Conservation (phyloP, 2,797 vertebrate genomes). For the Sarcophilus harrisii region DNA sequence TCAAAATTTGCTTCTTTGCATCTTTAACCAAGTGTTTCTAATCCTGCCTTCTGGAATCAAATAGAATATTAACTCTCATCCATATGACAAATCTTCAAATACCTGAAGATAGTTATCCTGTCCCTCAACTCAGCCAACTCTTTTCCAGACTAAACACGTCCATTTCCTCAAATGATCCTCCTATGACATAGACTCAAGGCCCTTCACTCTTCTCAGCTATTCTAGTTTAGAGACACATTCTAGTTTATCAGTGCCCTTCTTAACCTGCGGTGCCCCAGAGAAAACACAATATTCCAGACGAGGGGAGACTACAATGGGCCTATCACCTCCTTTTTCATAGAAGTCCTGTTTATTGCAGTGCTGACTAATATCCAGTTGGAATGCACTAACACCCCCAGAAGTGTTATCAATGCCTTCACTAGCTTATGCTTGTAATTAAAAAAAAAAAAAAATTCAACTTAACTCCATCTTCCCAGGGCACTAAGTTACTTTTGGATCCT, state of each 20-base stretch:
- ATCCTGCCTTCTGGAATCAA: neutral
- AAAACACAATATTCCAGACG: neutral
- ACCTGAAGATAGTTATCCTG: neutral
- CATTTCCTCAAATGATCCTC: neutral
- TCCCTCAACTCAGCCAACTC: neutral
- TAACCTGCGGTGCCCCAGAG: neutral
- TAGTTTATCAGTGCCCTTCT: neutral
- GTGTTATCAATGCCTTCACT: neutral
- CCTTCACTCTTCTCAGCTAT: neutral
- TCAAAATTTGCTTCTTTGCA: neutral
- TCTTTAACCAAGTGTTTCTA: neutral
- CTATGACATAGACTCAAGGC: too few relatives aligned
- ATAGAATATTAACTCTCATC: neutral
- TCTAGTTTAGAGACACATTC: neutral
- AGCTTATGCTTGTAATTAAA: neutral
- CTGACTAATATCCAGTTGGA: neutral
- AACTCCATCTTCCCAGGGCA: neutral
- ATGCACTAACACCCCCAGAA: neutral
- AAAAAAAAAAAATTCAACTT: neutral
- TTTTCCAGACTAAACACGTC: neutral
- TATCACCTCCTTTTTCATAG: neutral
- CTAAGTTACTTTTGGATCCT: neutral
- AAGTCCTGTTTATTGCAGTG: neutral
- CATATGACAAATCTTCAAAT: neutral
- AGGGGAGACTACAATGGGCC: neutral